These are phyloP conservation scores for Pygoscelis adeliae DNA, from an alignment of 2,113 vertebrate genomes.

Conservation along the genomic window DNA sequence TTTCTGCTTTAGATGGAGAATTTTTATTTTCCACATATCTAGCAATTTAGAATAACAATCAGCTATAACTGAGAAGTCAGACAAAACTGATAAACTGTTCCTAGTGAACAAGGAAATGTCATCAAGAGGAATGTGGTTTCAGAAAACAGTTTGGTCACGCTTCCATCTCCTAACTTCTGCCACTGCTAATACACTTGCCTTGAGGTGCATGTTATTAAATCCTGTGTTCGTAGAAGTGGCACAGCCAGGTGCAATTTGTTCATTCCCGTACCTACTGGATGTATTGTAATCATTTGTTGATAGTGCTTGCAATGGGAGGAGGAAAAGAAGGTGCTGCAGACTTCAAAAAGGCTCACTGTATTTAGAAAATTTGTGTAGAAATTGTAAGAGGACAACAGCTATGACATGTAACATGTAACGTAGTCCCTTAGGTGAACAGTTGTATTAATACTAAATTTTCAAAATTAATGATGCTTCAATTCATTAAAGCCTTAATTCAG, in stretches of 20 bases:
- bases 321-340: background rate
- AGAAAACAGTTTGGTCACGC: background rate
- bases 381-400: background rate
- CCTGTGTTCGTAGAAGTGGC: background rate
- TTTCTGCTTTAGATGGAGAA: background rate
- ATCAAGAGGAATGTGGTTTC: background rate
- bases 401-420: fast-evolving
- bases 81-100: background rate
- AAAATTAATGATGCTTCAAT: background rate
- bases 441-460: background rate
- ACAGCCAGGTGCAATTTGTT: background rate
- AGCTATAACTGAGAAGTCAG: background rate
- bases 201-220: background rate
- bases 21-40: background rate
- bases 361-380: background rate
- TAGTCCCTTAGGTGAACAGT: background rate
- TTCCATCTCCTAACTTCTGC: background rate
- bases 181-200: background rate
- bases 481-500: background rate
- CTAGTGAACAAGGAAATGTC: background rate
- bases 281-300: background rate
- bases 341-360: background rate
- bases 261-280: background rate
- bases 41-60: background rate
- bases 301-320: background rate